These are phyloP conservation scores for Merops nubicus DNA, from an alignment of 2,113 vertebrate genomes.

Conservation along the genomic window DNA sequence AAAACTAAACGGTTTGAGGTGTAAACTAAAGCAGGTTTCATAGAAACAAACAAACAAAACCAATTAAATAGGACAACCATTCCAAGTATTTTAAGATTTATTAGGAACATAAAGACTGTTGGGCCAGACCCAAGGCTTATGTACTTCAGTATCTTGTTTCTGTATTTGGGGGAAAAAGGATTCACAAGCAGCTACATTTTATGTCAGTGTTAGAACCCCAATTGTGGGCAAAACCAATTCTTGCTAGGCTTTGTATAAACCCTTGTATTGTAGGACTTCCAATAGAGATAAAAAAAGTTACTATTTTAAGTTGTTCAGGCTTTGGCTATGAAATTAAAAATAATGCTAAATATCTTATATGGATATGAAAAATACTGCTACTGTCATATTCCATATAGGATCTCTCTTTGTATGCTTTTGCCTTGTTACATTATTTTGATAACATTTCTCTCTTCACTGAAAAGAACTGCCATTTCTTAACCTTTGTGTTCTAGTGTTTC, in stretches of 20 bases:
- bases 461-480: not conserved
- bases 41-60: not conserved
- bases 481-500: not conserved
- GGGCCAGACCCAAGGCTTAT: not conserved
- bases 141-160: not conserved
- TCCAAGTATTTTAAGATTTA: not conserved
- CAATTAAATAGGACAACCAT: not conserved
- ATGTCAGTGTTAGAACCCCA: not conserved
- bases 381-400: not conserved
- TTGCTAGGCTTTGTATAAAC: not conserved
- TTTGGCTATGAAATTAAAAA: not conserved
- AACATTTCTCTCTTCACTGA: not conserved
- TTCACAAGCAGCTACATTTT: not conserved
- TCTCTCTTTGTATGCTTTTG: not conserved
- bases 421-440: not conserved
- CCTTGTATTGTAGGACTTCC: not conserved
- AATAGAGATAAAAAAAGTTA: not conserved
- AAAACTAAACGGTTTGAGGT: not conserved
- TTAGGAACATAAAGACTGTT: not conserved
- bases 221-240: not conserved
- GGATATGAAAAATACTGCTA: not conserved
- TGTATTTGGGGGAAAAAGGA: not conserved
- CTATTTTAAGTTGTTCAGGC: not conserved
- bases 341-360: not conserved
- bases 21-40: not conserved